Evolutionary conservation across 2,113 vertebrate genomes (phyloP).

Genomic region (Paramisgurnus dabryanus): DNA sequence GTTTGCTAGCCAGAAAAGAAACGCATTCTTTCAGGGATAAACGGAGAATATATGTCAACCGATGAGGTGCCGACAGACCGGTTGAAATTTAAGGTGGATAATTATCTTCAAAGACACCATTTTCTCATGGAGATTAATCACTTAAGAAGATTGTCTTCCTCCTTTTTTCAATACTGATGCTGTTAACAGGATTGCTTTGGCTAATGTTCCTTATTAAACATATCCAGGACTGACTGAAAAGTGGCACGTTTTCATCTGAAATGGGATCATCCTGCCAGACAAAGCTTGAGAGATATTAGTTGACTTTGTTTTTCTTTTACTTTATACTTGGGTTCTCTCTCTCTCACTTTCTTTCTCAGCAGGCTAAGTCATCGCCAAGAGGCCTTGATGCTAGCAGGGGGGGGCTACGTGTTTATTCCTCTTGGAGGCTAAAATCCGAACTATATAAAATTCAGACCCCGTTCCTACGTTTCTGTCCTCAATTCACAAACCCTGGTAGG

Average conservation of each 20-base stretch:
- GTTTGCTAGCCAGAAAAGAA: not conserved
- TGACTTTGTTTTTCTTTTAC: conserved; percentile 52
- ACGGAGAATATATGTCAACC: not conserved
- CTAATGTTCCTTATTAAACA: conserved; percentile 69
- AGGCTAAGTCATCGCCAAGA: conserved; percentile 3
- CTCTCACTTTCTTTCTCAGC: not conserved
- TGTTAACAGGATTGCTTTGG: conserved; percentile 75
- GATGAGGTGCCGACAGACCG: conserved; percentile 35
- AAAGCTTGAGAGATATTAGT: conserved; percentile 64
- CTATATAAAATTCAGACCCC: not conserved
- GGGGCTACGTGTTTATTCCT: not conserved
- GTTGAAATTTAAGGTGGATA: conserved; percentile 54
- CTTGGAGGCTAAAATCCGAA: not conserved
- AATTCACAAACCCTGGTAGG: not conserved
- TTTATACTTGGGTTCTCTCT: conserved; percentile 3
- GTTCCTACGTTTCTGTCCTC: not conserved
- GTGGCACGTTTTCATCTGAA: conserved; percentile 71
- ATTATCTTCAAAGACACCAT: conserved; percentile 64
- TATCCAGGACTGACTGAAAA: conserved; percentile 61
- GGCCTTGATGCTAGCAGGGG: conserved; percentile 10
- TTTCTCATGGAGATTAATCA: conserved; percentile 77
- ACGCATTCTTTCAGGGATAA: conserved; percentile 18
- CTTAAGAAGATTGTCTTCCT: conserved; percentile 71
- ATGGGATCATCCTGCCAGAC: conserved; percentile 64
- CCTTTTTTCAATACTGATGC: conserved; percentile 54